phyloP scores from a whole-genome alignment of 2,113 vertebrate species.

The Gnathonemus echidnorhynchus region DNA sequence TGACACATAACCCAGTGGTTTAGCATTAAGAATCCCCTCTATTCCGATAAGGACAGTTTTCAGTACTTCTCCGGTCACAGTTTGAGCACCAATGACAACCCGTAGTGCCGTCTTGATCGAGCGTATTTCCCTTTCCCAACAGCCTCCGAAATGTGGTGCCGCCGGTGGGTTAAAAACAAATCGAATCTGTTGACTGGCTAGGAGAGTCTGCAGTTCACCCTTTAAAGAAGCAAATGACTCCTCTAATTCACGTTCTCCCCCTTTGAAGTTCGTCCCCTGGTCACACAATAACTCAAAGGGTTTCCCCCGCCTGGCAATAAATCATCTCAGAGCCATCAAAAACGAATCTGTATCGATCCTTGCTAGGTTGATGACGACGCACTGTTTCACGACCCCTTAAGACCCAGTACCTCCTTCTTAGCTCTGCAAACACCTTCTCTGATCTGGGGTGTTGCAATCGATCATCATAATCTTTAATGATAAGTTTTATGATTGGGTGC shows the following conservation, averaged over 20 bases:
- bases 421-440: too few relatives aligned
- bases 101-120: background rate
- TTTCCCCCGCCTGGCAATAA: too few relatives aligned
- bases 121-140: background rate
- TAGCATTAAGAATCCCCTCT: background rate
- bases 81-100: background rate
- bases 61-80: background rate
- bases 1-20: background rate
- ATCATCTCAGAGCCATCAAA: too few relatives aligned
- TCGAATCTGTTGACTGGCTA: background rate
- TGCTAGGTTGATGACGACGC: too few relatives aligned
- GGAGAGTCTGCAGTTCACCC: background rate
- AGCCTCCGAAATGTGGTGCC: background rate
- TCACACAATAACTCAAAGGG: too few relatives aligned
- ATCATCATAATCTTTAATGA: too few relatives aligned
- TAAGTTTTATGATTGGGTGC: too few relatives aligned
- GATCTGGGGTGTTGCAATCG: too few relatives aligned
- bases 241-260: background rate
- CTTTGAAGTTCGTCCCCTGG: too few relatives aligned
- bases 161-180: background rate
- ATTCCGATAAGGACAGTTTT: background rate
- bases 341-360: too few relatives aligned
- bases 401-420: too few relatives aligned
- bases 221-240: background rate
- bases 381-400: too few relatives aligned